phyloP scores from a whole-genome alignment of 30 jellyfish, hydroid and myxozoan genomes.

The Pseudorhiza aurosa region DNA sequence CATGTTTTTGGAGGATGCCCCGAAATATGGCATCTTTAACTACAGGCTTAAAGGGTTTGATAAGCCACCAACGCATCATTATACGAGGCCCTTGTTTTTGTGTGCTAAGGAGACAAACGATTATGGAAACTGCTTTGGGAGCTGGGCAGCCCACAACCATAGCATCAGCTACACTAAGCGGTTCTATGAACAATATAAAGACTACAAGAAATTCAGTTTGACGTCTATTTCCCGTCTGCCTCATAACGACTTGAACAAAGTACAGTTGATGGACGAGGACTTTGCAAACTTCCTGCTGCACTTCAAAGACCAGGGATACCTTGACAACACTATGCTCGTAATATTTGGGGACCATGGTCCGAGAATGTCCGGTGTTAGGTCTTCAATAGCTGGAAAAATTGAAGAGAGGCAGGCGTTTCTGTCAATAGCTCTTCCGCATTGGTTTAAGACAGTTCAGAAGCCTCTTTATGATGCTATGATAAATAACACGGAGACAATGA shows the following conservation, averaged over 20 bases:
- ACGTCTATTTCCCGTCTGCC: conserved; percentile 12
- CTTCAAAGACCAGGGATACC: conserved; percentile 8
- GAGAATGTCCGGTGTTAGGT: conserved; percentile 24
- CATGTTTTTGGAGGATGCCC: conserved; percentile 56
- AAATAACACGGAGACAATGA: conserved; percentile 17
- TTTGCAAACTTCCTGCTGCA: conserved; percentile 5
- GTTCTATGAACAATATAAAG: conserved; percentile 11
- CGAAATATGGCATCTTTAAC: conserved; percentile 44
- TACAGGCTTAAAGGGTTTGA: conserved; percentile 70
- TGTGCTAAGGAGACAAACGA: conserved; percentile 13
- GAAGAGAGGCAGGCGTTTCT: conserved; percentile 69
- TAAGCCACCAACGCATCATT: conserved; percentile 67
- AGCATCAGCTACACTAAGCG: conserved; percentile 18
- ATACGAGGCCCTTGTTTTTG: conserved; percentile 64
- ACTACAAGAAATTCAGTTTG: conserved; percentile 32
- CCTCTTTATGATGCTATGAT: not conserved
- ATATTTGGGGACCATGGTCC: conserved; percentile 72
- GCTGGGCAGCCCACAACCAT: conserved; percentile 9
- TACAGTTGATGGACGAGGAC: conserved; percentile 47
- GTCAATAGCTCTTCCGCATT: conserved; percentile 49
- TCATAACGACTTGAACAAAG: conserved; percentile 49
- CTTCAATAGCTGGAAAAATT: conserved; percentile 45
- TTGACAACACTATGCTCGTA: conserved; percentile 50
- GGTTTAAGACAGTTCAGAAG: conserved; percentile 6
- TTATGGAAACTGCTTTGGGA: conserved; percentile 28